Evolutionary conservation across 2,113 vertebrate genomes (phyloP), one percentile per base, ranked within the genome.

Genomic region (Clarias gariepinus): DNA sequence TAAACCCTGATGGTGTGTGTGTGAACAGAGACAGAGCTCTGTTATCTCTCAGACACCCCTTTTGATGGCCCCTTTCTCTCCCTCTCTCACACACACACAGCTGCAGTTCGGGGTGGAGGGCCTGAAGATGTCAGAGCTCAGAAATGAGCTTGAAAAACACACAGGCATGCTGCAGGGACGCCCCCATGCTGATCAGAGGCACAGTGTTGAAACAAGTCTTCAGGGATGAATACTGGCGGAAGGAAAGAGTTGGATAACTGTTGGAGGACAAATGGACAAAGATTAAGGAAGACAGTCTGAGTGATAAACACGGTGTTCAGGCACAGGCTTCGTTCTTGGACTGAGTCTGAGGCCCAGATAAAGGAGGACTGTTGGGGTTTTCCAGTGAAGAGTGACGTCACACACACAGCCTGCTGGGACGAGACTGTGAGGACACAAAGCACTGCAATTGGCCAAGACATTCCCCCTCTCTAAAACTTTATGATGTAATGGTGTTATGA

Each of bases 81-180:
- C 30, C 25, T 30, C 53, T 30, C 76, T 30, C 77, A 58, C n/a
- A 47, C 33, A n/a, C 63, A 66, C 25, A 53, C 63, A 83, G 63
- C 61, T 68, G 41, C 63, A 28, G 60, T 55, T 30, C 53, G 47
- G 63, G 61, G 81, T 33, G 81, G 81, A 83, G 61, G 23, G 16
- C 47, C 36, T 83, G 63, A 83, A 53, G n/a, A 83, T 52, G 61
- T 83, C 81, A 83, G 63, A 66, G 47, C 81, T 53, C 81, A 83
- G 63, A 55, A 83, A 83, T 53, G 63, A 68, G 81, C 1, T n/a
- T 69, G 63, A 68, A 83, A 68, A 53, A 69, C 41, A 53, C n/a
- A 21, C 63, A 82, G 81, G 81, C 81, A 33, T 69, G 53, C 47
- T 13, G 63, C 63, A 83, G 25, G 13, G 81, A 83, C 60, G 25